Conservation (phyloP, 1,140 invertebrate genomes). For the Ceratosolen solmsi region DNA sequence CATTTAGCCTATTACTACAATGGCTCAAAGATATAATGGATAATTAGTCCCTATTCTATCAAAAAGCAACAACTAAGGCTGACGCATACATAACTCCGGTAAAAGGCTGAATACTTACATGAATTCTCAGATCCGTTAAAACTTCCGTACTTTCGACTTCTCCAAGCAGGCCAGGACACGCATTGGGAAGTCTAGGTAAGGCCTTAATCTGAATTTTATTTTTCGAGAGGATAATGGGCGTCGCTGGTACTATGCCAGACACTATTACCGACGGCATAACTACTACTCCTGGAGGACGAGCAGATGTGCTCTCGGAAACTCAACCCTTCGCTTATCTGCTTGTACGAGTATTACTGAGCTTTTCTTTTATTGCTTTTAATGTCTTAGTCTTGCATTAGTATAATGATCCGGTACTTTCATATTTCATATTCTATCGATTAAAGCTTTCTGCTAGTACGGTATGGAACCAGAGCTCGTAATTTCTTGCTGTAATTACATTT, state of each 20-base stretch:
- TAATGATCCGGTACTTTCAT: slow-evolving; percentile 31
- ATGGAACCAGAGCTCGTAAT: background rate
- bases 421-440: slow-evolving; percentile 10
- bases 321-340: background rate
- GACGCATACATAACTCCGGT: background rate
- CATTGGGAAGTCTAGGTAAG: background rate
- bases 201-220: slow-evolving; percentile 38
- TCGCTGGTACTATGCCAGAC: slow-evolving; percentile 55
- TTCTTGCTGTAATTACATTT: background rate
- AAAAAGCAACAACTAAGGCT: background rate
- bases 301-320: slow-evolving; percentile 54
- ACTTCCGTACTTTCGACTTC: background rate
- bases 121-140: background rate
- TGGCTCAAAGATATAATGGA: too few species aligned
- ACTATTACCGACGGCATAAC: slow-evolving; percentile 60
- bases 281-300: slow-evolving; percentile 52
- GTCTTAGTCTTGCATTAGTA: slow-evolving; percentile 22
- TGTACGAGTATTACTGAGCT: background rate
- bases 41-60: too few species aligned
- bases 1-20: too few species aligned
- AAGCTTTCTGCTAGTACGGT: background rate
- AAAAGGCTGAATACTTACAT: background rate
- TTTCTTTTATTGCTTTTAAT: slow-evolving; percentile 42
- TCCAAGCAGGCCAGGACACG: background rate
- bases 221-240: slow-evolving; percentile 50